A percentile compares a stretch with the other conserved stretches of the same genome.
Conservation (phyloP, 30 jellyfish, hydroid and myxozoan species). For the Mastigias papua region DNA sequence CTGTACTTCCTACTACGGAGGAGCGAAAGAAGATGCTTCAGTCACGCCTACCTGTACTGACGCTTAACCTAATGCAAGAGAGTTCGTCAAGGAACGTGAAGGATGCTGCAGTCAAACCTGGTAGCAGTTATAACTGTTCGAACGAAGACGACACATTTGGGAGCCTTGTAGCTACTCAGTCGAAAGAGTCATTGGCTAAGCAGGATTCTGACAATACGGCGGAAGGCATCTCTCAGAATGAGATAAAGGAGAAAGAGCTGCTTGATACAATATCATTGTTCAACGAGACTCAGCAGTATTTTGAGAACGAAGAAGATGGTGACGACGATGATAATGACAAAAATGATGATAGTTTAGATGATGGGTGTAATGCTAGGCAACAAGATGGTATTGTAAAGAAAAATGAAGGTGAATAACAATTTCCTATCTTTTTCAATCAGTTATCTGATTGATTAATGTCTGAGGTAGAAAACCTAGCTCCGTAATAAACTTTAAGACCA, state of each 20-base stretch:
- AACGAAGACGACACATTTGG: background rate
- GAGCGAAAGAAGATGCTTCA: conserved; percentile 60
- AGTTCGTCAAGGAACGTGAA: background rate
- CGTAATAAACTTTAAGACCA: too few relatives aligned
- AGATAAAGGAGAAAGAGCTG: conserved; percentile 46
- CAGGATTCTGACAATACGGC: background rate
- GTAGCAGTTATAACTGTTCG: background rate
- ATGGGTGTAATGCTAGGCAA: background rate
- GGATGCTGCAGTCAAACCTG: background rate
- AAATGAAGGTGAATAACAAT: conserved; percentile 27
- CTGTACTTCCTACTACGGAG: conserved; percentile 62
- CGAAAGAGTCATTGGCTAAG: background rate
- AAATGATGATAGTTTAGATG: background rate
- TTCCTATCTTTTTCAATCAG: too few relatives aligned
- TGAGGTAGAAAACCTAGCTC: too few relatives aligned
- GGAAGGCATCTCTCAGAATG: background rate
- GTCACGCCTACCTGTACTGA: conserved; percentile 31
- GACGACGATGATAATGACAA: background rate
- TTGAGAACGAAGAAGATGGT: conserved; percentile 28
- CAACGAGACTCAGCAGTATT: conserved; percentile 52
- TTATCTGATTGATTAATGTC: too few relatives aligned
- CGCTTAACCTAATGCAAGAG: background rate
- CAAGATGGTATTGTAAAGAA: background rate
- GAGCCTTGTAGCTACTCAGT: background rate
- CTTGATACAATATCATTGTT: conserved; percentile 40